Percentiles rank a stretch among this genome's conserved stretches.
phyloP scores from a whole-genome alignment of 2,888 invertebrate species.

The Acanthosepion esculentum region DNA sequence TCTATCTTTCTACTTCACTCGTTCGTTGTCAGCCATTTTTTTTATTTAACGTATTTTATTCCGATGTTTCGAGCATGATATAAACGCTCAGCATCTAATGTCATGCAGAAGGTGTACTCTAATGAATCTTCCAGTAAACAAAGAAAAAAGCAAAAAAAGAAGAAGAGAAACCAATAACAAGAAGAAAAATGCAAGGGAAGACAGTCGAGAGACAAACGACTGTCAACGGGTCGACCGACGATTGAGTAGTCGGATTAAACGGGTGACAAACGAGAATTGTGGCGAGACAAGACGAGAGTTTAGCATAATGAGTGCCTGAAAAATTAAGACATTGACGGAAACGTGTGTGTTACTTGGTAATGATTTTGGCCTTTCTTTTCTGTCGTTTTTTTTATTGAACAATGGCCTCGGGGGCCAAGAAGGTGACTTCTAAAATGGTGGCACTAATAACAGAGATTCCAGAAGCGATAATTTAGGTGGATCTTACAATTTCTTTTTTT shows the following conservation, averaged over 20 bases:
- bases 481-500: background rate
- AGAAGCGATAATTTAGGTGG: background rate
- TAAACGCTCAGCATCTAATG: background rate
- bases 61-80: background rate
- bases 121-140: background rate
- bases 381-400: background rate
- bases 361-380: background rate
- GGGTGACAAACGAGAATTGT: constrained; percentile 12
- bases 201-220: background rate
- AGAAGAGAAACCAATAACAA: background rate
- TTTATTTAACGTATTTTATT: background rate
- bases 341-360: background rate
- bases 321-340: background rate
- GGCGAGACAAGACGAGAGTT: background rate
- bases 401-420: background rate
- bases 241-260: background rate
- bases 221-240: constrained; percentile 8
- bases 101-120: background rate
- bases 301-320: background rate
- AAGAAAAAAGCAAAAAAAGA: background rate
- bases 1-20: background rate
- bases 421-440: background rate
- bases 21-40: background rate
- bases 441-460: background rate
- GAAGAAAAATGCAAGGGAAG: background rate